Evolutionary conservation across 2,797 vertebrate genomes (phyloP), one percentile per base, ranked within the genome.

Genomic region (Todus mexicanus): DNA sequence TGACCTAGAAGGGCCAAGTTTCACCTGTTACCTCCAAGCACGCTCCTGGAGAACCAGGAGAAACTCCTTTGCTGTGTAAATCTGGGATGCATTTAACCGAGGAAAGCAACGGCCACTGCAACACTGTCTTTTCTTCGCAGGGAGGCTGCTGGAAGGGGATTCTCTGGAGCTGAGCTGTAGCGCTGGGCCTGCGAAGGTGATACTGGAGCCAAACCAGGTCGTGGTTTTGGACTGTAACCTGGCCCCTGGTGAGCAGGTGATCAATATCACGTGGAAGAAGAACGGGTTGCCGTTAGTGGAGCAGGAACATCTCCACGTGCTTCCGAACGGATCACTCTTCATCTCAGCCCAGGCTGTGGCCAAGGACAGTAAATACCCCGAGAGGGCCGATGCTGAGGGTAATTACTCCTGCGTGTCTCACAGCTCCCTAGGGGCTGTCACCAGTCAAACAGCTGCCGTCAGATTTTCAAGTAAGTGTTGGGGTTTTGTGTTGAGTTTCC

Each of bases 101-200:
- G 64, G 51, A 35, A 45, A 68, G 60, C 33, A 59, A 59, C 33
- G 12, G 29, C 22, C 16, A 16, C 47, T 56, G 37, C 66, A 65
- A 59, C 1, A 1, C n/a, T 94, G 43, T 95, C 56, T 96, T 88
- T 16, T 94, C 78, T 80, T 47, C 64, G 15, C 97, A 98, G 98
- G 96, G 75, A 94, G 89, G 56, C 93, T 94, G 69, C 65, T 27
- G 1, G 95, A 70, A 92, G 93, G 95, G 89, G 92, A 84, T 12
- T 98, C 98, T 1, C 95, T 99, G 97, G 98, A 99, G 96, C 97
- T 99, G 98, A 99, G 98, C 97, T 99, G 99, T 35, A 98, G 98
- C 9, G 97, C 97, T 18, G 98, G 98, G 50, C 98, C 99, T 17
- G 97, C 98, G 75, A 98, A 98, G 76, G 98, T 98, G 96, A 97